These are phyloP conservation scores for Poeciliopsis gracilis DNA, from an alignment of 2,797 vertebrate species.

Conservation along the genomic window DNA sequence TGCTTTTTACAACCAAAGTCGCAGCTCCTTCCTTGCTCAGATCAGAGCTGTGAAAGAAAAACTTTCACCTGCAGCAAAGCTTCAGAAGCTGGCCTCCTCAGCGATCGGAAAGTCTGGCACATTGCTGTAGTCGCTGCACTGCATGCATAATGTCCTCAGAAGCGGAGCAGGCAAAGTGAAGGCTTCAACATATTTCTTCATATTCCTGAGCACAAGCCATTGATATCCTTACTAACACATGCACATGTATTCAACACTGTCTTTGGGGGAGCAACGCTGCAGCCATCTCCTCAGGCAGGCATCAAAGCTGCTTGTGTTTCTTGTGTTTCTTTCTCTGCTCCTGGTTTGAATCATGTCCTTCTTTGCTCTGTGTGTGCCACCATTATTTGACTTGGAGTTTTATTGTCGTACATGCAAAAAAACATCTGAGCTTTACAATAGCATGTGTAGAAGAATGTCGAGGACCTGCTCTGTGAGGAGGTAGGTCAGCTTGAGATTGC, in stretches of 20 bases:
- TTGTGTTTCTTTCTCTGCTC: neutral
- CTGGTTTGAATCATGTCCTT: neutral
- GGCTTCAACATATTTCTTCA: neutral
- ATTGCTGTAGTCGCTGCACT: constrained; percentile 30
- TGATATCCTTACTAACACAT: neutral
- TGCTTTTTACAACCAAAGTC: constrained; percentile 20
- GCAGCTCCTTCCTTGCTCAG: constrained; percentile 1
- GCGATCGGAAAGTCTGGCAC: constrained; percentile 35
- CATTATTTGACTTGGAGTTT: neutral
- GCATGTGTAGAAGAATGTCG: neutral
- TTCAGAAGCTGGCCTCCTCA: constrained; percentile 37
- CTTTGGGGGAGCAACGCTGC: neutral
- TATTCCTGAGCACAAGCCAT: neutral
- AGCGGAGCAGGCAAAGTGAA: neutral
- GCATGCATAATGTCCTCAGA: constrained; percentile 25
- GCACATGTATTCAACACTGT: neutral
- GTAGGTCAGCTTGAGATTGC: no score
- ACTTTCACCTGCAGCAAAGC: constrained; percentile 25
- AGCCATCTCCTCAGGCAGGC: neutral
- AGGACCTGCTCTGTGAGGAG: no score
- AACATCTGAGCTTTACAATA: neutral
- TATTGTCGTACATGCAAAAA: neutral
- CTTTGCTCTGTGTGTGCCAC: neutral
- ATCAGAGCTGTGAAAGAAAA: constrained; percentile 24
- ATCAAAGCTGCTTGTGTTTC: neutral